Conservation (phyloP, 2,113 vertebrate genomes). For the Corythoichthys haematopterus region DNA sequence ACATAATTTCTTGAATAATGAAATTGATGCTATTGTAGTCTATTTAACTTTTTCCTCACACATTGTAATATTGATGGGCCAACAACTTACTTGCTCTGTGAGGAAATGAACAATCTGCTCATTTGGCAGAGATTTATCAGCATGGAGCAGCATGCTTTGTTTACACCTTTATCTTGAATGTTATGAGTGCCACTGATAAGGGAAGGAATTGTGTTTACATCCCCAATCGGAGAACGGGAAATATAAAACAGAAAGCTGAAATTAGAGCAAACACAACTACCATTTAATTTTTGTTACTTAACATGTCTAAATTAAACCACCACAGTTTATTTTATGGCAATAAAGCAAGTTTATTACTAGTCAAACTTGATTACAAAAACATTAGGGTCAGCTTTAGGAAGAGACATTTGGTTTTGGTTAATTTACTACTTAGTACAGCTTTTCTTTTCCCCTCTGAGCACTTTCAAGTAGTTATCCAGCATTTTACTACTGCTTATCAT, state of each 20-base stretch:
- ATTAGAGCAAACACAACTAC: neutral
- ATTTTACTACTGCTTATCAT: neutral
- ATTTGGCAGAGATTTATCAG: conserved; percentile 1
- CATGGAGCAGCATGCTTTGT: neutral
- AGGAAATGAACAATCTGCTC: neutral
- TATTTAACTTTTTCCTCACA: neutral
- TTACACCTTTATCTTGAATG: conserved; percentile 2
- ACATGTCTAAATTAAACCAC: neutral
- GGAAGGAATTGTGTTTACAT: neutral
- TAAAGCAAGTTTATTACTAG: neutral
- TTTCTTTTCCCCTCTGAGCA: neutral
- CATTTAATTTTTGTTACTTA: neutral
- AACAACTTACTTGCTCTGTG: neutral
- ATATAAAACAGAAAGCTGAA: neutral
- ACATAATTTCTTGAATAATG: too few relatives aligned
- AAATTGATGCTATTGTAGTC: neutral
- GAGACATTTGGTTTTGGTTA: neutral
- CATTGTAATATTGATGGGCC: neutral
- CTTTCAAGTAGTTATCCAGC: neutral
- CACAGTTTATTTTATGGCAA: neutral
- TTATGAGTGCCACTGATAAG: neutral
- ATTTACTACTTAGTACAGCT: neutral
- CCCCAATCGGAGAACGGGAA: neutral
- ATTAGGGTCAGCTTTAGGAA: neutral
- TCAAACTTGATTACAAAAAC: neutral